Base-by-base conservation (phyloP, 1,140 invertebrate genomes). In the Drosophila santomea region DNA sequence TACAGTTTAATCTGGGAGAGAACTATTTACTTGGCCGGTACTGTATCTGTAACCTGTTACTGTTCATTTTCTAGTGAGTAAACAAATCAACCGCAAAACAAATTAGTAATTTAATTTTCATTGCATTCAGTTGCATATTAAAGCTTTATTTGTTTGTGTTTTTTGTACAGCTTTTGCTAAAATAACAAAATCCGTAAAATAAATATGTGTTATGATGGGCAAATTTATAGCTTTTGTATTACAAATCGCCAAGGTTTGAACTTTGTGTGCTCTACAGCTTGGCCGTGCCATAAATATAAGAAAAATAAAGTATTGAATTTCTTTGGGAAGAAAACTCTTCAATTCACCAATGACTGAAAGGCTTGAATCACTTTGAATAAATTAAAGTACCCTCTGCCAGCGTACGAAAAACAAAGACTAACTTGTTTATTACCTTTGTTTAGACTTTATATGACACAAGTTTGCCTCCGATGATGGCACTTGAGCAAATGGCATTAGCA, bases 361-460 rank as follows among this genome's bases (percentile, higher is more conserved):
- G 32, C 8, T 17, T 44, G 7, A 44, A 12, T 11, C 10, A 5
- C 20, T 10, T 15, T 45, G 4, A 8, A 2, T 20, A 45, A 41
- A 41, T 15, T 43, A 14, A 43, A 50, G 41, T 36, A 2, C 62
- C 35, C 45, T n/a, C 32, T 17, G 14, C 15, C 36, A 57, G 67
- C 4, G 51, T 28, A 58, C 10, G 20, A 28, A 63, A 75, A 75
- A 32, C 32, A 47, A 69, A 10, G 36, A 39, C 51, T 59, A 85
- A 80, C 81, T 85, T 85, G 85, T 85, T 85, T 85, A 85, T 85
- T 85, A 85, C 77, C 81, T 85, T 85, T 85, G 81, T 80, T 85
- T 85, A 71, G 78, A 85, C 81, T 85, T 85, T 85, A 85, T 85
- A 85, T 63, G 84, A 71, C 78, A 80, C 77, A 69, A 48, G 39